phyloP scores from a whole-genome alignment of 1,140 invertebrate genomes.

The Drosophila tropicalis region DNA sequence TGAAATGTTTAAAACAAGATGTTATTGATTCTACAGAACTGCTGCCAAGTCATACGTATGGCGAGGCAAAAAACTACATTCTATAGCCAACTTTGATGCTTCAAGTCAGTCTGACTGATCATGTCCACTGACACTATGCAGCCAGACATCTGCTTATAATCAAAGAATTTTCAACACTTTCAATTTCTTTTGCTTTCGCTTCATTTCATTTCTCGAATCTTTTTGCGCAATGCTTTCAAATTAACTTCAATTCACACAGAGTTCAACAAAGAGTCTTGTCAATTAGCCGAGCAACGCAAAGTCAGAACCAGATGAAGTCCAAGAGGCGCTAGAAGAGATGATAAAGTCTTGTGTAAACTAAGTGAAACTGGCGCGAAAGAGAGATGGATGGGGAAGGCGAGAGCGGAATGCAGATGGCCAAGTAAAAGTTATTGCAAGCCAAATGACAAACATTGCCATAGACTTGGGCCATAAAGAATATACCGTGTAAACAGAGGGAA shows the following conservation, averaged over 20 bases:
- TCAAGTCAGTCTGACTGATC: constrained; percentile 19
- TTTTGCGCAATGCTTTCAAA: constrained; percentile 66
- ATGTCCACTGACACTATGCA: constrained; percentile 11
- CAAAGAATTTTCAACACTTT: constrained; percentile 46
- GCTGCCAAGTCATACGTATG: neutral
- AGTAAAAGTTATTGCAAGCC: constrained; percentile 75
- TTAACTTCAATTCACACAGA: constrained; percentile 73
- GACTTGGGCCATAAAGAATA: constrained; percentile 32
- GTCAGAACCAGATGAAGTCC: neutral
- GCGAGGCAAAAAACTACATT: neutral
- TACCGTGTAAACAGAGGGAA: constrained; percentile 57
- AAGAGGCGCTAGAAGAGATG: constrained; percentile 51
- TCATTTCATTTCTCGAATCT: neutral
- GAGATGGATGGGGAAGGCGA: neutral
- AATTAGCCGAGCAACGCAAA: constrained; percentile 59
- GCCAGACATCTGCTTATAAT: constrained; percentile 23
- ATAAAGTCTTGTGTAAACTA: constrained; percentile 70
- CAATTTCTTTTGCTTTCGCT: constrained; percentile 29
- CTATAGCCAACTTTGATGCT: constrained; percentile 28
- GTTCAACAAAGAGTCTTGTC: constrained; percentile 41
- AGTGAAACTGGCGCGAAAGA: neutral
- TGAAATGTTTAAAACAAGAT: too few species aligned
- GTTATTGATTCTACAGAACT: too few species aligned
- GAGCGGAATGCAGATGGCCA: constrained; percentile 59
- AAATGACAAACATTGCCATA: constrained; percentile 70